Evolutionary conservation across 2,888 invertebrate species (phyloP).

Genomic region (Cremastobaeus sp.): DNA sequence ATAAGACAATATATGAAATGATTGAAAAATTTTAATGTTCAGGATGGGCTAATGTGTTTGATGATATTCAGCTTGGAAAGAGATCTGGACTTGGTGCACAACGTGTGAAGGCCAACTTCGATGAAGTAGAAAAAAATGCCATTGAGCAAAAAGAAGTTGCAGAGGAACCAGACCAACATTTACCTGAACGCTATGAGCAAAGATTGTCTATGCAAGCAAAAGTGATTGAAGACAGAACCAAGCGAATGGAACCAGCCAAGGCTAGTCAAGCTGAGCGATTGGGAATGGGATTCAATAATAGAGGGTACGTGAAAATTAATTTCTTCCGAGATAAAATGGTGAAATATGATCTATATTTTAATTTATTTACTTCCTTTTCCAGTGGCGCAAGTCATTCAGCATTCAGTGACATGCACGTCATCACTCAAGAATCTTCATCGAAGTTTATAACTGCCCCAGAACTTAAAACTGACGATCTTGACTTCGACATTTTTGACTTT

Average conservation of each 20-base stretch:
- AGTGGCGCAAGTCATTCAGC: slow-evolving; percentile 91
- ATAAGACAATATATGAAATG: background rate
- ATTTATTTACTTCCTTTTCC: slow-evolving; percentile 51
- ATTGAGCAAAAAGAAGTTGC: slow-evolving; percentile 81
- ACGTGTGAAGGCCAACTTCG: slow-evolving; percentile 95
- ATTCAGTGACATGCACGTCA: slow-evolving; percentile 91
- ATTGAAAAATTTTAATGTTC: no score
- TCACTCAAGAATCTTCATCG: slow-evolving; percentile 87
- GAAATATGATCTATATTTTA: background rate
- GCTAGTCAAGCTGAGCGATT: slow-evolving; percentile 93
- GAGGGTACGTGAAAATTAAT: slow-evolving; percentile 75
- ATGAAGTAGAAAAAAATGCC: slow-evolving; percentile 94
- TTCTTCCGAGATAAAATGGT: background rate
- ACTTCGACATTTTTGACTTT: slow-evolving; percentile 67
- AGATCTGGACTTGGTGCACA: slow-evolving; percentile 94
- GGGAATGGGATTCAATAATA: slow-evolving; percentile 90
- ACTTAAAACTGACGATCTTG: slow-evolving; percentile 66
- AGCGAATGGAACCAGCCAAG: slow-evolving; percentile 88
- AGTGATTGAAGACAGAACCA: slow-evolving; percentile 86
- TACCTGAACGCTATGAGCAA: slow-evolving; percentile 84
- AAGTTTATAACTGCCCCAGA: slow-evolving; percentile 73
- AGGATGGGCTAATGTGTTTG: no score
- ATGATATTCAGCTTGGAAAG: slow-evolving; percentile 94
- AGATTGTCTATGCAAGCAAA: slow-evolving; percentile 85
- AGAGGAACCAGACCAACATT: slow-evolving; percentile 80